phyloP scores from a whole-genome alignment of 2,888 invertebrate species.

The Erebia palarica region DNA sequence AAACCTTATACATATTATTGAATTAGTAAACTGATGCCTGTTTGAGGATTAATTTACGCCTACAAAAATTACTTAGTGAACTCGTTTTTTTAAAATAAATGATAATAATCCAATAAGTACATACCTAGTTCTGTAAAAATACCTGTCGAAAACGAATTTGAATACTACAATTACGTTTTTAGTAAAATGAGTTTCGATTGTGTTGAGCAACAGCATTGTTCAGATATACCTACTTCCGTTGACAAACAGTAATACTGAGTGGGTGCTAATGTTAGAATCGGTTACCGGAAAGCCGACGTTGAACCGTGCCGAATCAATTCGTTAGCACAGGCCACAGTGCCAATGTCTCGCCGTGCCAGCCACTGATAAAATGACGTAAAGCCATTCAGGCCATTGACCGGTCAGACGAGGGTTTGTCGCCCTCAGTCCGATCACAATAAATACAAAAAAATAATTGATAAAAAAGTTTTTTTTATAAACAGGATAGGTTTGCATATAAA shows the following conservation, averaged over 20 bases:
- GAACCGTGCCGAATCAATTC: slow-evolving; percentile 67
- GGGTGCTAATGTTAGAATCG: slow-evolving; percentile 51
- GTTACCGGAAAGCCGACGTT: slow-evolving; percentile 51
- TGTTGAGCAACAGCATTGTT: slow-evolving; percentile 9
- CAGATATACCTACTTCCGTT: slow-evolving; percentile 36
- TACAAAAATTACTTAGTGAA: no score
- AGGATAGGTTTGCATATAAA: not conserved
- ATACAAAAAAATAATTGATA: slow-evolving; percentile 14
- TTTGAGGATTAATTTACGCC: no score
- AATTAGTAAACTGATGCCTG: no score
- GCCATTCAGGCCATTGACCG: slow-evolving; percentile 67
- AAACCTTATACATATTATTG: no score
- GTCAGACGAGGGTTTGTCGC: slow-evolving; percentile 56
- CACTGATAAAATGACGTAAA: slow-evolving; percentile 40
- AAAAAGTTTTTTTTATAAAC: slow-evolving; percentile 2
- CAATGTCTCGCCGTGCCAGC: slow-evolving; percentile 50
- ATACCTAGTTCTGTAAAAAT: not conserved
- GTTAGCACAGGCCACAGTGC: slow-evolving; percentile 58
- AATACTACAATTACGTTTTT: not conserved
- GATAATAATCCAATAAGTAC: no score
- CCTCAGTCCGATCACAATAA: slow-evolving; percentile 18
- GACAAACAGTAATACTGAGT: slow-evolving; percentile 40
- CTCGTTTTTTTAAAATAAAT: no score
- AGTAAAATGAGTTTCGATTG: slow-evolving; percentile 12
- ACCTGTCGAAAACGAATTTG: not conserved